Evolutionary conservation across 2,888 invertebrate genomes (phyloP).

Genomic region (Macaria liturata): DNA sequence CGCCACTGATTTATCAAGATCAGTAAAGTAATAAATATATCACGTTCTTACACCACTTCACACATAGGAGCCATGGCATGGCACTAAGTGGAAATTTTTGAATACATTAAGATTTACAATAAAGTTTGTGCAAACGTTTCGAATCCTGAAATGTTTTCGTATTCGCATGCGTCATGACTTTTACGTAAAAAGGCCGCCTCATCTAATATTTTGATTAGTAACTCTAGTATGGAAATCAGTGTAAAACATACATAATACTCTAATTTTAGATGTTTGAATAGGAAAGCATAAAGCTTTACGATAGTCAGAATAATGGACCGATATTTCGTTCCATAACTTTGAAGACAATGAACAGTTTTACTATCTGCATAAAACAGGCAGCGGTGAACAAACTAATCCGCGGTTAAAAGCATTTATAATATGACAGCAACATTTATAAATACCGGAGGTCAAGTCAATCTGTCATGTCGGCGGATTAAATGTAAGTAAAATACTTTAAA

Average conservation of each 20-base stretch:
- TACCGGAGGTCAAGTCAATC: conserved; percentile 34
- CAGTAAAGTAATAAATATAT: conserved; percentile 66
- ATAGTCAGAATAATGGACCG: no score
- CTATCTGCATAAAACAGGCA: conserved; percentile 11
- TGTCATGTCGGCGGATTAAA: conserved; percentile 23
- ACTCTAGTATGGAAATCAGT: no score
- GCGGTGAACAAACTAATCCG: conserved; percentile 19
- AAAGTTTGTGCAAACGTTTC: conserved; percentile 17
- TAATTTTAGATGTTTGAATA: no score
- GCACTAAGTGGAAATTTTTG: conserved; percentile 49
- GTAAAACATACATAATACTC: no score
- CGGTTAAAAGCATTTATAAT: conserved; percentile 20
- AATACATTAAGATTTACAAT: conserved; percentile 32
- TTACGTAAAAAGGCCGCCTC: background rate
- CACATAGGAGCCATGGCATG: conserved; percentile 34
- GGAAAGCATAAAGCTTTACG: no score
- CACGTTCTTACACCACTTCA: conserved; percentile 53
- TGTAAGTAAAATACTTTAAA: conserved; percentile 11
- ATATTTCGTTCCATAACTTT: background rate
- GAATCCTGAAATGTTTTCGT: conserved; percentile 12
- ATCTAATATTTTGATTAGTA: no score
- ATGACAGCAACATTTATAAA: conserved; percentile 24
- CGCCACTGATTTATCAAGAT: conserved; percentile 63
- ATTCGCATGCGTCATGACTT: background rate
- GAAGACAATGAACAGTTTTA: background rate